Conservation (phyloP, 2,888 invertebrate species). For the Aporophyla nigra region DNA sequence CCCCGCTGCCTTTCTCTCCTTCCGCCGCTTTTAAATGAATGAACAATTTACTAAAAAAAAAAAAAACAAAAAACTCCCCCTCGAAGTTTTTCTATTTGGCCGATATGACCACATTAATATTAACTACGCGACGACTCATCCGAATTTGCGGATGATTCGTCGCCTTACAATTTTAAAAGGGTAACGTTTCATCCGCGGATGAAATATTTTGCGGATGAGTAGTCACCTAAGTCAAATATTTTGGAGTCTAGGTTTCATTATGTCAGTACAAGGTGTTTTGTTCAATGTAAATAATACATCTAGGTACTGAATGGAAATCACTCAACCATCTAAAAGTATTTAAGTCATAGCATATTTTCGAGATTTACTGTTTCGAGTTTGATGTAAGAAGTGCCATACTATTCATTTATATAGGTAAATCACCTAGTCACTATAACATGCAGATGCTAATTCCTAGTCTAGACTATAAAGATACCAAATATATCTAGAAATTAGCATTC, state of each 20-base stretch:
- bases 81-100: neutral
- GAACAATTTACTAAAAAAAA: too few relatives aligned
- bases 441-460: constrained; percentile 3
- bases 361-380: neutral
- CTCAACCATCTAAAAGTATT: neutral
- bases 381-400: neutral
- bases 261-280: neutral
- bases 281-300: neutral
- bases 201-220: neutral
- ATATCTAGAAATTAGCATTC: constrained; percentile 5
- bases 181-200: constrained; percentile 6
- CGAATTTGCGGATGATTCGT: neutral
- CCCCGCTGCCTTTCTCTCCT: too few relatives aligned
- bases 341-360: neutral
- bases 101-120: neutral
- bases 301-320: neutral
- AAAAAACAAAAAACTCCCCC: too few relatives aligned
- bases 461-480: neutral
- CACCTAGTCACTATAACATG: too few relatives aligned
- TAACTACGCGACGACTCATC: neutral
- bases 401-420: neutral
- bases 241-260: neutral
- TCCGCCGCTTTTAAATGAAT: too few relatives aligned
- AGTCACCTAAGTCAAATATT: too few relatives aligned
- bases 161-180: constrained; percentile 2